phyloP scores from a whole-genome alignment of 2,113 vertebrate species.

The Triplophysa siluroides region DNA sequence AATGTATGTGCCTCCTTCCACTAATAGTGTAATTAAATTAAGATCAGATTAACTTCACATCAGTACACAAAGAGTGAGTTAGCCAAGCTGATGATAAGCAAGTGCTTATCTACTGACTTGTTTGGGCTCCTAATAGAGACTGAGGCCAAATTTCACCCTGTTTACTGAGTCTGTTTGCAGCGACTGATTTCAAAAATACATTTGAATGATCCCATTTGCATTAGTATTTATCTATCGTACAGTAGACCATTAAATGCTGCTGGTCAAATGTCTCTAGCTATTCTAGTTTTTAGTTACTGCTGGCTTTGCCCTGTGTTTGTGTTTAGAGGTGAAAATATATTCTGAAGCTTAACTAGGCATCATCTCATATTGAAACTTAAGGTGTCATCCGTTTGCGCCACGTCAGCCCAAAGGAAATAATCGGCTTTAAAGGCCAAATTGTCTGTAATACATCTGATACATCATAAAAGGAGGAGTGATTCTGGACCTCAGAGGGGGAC shows the following conservation, averaged over 20 bases:
- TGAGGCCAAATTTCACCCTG: conserved; percentile 63
- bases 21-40: conserved; percentile 80
- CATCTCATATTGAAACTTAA: conserved; percentile 34
- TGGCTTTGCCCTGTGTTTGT: not conserved
- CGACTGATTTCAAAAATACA: conserved; percentile 37
- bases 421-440: conserved; percentile 44
- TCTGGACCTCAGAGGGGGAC: conserved; percentile 39
- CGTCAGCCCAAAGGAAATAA: conserved; percentile 50
- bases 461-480: conserved; percentile 20
- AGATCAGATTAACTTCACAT: conserved; percentile 81
- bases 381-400: conserved; percentile 42
- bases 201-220: conserved; percentile 68
- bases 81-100: conserved; percentile 55
- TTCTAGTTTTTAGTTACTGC: not conserved
- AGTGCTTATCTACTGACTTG: conserved; percentile 64
- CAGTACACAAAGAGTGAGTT: conserved; percentile 72
- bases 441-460: conserved; percentile 45
- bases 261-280: not conserved
- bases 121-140: conserved; percentile 54
- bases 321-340: not conserved
- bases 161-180: conserved; percentile 66
- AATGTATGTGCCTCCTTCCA: conserved; percentile 75
- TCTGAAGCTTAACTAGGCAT: too few relatives aligned
- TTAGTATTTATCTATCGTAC: conserved; percentile 18
- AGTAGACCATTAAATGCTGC: not conserved